Evolutionary conservation across 2,113 vertebrate genomes (phyloP), one percentile per base, ranked within the genome.

Genomic region (Percina caprodes): DNA sequence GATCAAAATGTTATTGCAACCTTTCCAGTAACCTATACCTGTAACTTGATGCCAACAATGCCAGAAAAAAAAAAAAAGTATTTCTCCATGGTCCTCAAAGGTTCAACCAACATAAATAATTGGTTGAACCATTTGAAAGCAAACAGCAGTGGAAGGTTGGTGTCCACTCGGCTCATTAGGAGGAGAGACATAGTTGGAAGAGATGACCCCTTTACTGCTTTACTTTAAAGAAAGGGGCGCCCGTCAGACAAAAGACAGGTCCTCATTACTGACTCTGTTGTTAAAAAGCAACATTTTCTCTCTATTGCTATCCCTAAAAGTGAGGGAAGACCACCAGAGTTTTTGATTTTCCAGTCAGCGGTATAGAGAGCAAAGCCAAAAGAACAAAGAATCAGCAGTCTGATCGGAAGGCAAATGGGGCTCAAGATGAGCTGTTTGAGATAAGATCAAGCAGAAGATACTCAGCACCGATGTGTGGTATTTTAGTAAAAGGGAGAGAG

Each of bases 211-310:
- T 77, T 48, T 79, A 83, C 88, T 69, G 56, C 66, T 75, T 74
- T 23, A 45, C 68, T 85, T 79, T 81, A 63, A 79, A 83, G 46
- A 63, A 35, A 30, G 19, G 23, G 23, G 19, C 26, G 6, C 16
- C 24, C 70, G 73, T 72, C 71, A 71, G 54, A 77, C 49, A 54
- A 82, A 82, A 80, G 75, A 83, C 74, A 74, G 13, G 7, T 77
- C 61, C 88, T 90, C 85, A 89, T 90, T 92, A 92, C n/a, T 21
- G 63, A 71, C 67, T 82, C 39, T 79, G 80, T 74, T 82, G 61
- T 77, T 74, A 56, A 24, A 26, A 61, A 61, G 33, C 49, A 80
- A 49, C 19, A 61, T 73, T 61, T 75, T 46, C 9, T 56, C 26
- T 60, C 46, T 51, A 0, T 26, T 10, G 33, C 77, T 39, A 54